Conservation (phyloP, 2,888 invertebrate species). For the Ophion obscuratus region DNA sequence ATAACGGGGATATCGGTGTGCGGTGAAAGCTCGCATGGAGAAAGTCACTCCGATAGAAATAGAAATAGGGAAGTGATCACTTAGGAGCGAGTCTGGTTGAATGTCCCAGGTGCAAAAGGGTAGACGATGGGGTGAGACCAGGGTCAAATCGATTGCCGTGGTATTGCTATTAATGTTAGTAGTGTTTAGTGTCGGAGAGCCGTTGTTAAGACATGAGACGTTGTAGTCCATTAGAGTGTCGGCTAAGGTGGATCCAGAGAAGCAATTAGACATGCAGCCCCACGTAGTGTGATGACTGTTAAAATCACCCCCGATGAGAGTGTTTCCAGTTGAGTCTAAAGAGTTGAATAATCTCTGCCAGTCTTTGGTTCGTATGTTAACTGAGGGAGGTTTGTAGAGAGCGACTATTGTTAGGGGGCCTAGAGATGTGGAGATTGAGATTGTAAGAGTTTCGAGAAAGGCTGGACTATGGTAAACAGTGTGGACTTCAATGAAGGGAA, state of each 20-base stretch:
- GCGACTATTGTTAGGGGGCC: conserved; percentile 23
- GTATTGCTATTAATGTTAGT: not conserved
- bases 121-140: not conserved
- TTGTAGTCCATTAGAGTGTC: not conserved
- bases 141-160: conserved; percentile 16
- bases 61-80: conserved; percentile 48
- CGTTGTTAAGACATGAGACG: conserved; percentile 3
- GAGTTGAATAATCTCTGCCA: conserved; percentile 32
- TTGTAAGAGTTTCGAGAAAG: conserved; percentile 12
- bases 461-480: not conserved
- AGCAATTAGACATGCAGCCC: conserved; percentile 4
- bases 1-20: not conserved
- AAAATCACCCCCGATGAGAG: not conserved
- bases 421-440: conserved; percentile 27
- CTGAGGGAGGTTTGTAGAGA: conserved; percentile 7
- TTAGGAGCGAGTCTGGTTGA: conserved; percentile 18
- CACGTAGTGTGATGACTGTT: conserved; percentile 30
- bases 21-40: not conserved
- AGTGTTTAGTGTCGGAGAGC: not conserved
- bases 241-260: not conserved
- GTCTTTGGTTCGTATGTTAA: not conserved
- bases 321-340: not conserved
- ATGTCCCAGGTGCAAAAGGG: conserved; percentile 14
- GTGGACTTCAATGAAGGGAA: conserved; percentile 9
- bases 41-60: conserved; percentile 22